phyloP scores from a whole-genome alignment of 2,113 vertebrate genomes.

The Rhinoderma darwinii region DNA sequence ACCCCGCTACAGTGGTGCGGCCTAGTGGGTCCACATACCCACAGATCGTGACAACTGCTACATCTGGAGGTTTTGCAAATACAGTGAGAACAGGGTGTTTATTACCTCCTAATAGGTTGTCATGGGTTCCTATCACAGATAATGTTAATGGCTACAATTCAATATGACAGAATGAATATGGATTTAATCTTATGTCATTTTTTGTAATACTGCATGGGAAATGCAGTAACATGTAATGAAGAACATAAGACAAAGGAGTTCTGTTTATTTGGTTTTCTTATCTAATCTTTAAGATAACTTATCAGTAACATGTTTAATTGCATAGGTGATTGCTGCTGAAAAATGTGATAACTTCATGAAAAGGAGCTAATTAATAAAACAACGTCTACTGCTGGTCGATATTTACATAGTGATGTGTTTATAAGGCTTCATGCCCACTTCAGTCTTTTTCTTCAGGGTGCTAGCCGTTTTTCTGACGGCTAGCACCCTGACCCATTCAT shows the following conservation, averaged over 20 bases:
- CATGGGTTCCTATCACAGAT: background rate
- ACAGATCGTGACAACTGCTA: too few species aligned
- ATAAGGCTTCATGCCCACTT: too few species aligned
- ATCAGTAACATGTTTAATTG: slow-evolving; percentile 31
- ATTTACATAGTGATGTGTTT: slow-evolving; percentile 14
- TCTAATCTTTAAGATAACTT: slow-evolving; percentile 44
- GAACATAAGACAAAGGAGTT: background rate
- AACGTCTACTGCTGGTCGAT: background rate
- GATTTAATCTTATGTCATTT: background rate
- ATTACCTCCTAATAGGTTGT: background rate
- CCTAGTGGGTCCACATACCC: too few species aligned
- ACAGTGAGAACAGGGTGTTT: background rate
- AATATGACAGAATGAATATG: background rate
- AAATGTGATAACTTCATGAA: slow-evolving; percentile 20
- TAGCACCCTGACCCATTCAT: too few species aligned
- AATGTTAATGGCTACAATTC: background rate
- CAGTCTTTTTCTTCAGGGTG: too few species aligned
- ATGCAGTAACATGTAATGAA: background rate
- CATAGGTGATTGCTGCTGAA: background rate
- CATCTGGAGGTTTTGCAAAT: background rate
- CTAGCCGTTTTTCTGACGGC: too few species aligned
- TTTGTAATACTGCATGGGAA: background rate
- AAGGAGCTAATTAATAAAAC: slow-evolving; percentile 30
- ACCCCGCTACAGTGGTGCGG: too few species aligned
- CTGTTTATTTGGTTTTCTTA: slow-evolving; percentile 39